Conservation (phyloP, 2,797 vertebrate species). For the Enteromius paludinosus region DNA sequence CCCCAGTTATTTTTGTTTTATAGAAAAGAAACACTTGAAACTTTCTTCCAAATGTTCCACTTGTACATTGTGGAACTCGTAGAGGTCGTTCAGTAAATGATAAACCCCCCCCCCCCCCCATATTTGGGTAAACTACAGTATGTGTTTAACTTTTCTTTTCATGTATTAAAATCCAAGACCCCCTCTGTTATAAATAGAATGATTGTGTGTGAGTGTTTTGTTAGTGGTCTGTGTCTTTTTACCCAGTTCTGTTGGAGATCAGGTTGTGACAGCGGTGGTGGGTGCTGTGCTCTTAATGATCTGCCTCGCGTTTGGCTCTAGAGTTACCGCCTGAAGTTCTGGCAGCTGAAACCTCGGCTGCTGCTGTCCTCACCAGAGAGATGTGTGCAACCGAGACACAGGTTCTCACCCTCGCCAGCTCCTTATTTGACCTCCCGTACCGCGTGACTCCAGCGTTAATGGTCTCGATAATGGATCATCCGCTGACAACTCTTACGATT, state of each 20-base stretch:
- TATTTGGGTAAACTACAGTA: neutral
- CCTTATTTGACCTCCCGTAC: conserved; percentile 67
- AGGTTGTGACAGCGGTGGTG: neutral
- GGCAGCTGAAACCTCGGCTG: conserved; percentile 34
- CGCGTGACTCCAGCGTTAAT: conserved; percentile 64
- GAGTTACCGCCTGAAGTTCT: conserved; percentile 36
- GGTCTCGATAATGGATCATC: conserved; percentile 62
- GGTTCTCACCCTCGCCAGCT: conserved; percentile 45
- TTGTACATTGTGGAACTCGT: neutral
- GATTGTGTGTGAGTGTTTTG: neutral
- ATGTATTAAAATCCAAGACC: neutral
- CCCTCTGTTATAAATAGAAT: neutral
- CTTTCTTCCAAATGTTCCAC: neutral
- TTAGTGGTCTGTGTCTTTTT: neutral
- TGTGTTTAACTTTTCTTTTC: neutral
- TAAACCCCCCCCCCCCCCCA: no score
- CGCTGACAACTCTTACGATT: conserved; percentile 57
- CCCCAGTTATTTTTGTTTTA: neutral
- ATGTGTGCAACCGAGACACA: conserved; percentile 46
- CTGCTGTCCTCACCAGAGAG: conserved; percentile 39
- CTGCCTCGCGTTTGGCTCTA: conserved; percentile 29
- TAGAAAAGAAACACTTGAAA: neutral
- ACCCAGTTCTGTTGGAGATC: conserved; percentile 25
- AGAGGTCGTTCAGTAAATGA: neutral
- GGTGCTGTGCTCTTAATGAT: conserved; percentile 36